phyloP scores from a whole-genome alignment of 2,797 vertebrate genomes.

The Argyrosomus regius region DNA sequence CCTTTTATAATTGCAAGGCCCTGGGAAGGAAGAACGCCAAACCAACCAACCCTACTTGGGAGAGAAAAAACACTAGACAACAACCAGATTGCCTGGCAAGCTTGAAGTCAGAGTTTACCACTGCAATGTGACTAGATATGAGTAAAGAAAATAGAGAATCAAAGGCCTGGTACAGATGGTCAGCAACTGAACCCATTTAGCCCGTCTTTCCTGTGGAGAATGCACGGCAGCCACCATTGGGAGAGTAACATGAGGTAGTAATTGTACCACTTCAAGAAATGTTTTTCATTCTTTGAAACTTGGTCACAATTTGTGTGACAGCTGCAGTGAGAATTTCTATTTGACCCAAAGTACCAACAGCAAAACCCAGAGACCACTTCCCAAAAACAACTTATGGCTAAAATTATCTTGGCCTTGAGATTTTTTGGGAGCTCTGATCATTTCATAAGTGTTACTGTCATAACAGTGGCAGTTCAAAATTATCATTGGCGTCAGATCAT shows the following conservation, averaged over 20 bases:
- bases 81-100: not conserved
- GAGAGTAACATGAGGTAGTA: not conserved
- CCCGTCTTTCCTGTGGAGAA: not conserved
- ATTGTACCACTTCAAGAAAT: not conserved
- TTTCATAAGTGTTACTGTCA: too few species aligned
- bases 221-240: not conserved
- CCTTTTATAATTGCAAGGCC: not conserved
- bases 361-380: not conserved
- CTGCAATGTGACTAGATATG: not conserved
- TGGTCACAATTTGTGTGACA: not conserved
- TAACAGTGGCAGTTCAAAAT: not conserved
- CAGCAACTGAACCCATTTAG: not conserved
- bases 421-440: not conserved
- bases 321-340: not conserved
- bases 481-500: not conserved
- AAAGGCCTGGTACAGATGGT: not conserved
- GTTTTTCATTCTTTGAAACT: not conserved
- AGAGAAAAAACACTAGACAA: conserved; percentile 6
- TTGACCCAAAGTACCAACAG: not conserved
- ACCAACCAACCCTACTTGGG: not conserved
- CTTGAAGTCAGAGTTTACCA: not conserved
- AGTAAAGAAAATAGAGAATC: not conserved
- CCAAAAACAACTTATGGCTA: too few species aligned
- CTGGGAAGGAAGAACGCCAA: conserved; percentile 4
- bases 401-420: not conserved